Evolutionary conservation across 2,113 vertebrate genomes (phyloP).

Genomic region (Orientallactaga bullata): DNA sequence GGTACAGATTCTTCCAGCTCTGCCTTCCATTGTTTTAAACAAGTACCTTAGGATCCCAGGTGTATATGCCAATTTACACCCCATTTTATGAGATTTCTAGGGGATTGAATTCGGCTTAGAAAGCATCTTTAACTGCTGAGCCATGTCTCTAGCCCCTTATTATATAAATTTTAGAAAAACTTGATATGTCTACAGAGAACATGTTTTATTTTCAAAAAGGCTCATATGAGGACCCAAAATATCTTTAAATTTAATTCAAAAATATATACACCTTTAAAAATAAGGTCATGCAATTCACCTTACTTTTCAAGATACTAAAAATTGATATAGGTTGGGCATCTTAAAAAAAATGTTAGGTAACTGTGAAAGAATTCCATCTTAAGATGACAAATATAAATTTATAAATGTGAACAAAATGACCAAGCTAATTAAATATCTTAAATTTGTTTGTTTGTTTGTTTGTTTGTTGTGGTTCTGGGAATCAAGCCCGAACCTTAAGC

Average conservation of each 20-base stretch:
- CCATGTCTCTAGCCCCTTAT: neutral
- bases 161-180: conserved; percentile 41
- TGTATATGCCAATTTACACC: no score
- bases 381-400: neutral
- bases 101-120: no score
- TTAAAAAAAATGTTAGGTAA: conserved; percentile 50
- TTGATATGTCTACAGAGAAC: conserved; percentile 21
- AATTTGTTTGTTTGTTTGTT: no score
- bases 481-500: neutral
- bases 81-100: no score
- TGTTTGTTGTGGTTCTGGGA: neutral
- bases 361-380: conserved; percentile 50
- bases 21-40: no score
- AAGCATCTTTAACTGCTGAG: no score
- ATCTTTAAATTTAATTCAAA: conserved; percentile 58
- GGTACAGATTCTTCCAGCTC: no score
- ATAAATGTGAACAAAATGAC: conserved; percentile 33
- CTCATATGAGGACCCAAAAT: neutral
- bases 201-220: conserved; percentile 18
- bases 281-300: neutral
- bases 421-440: neutral
- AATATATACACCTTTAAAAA: conserved; percentile 45
- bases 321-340: neutral
- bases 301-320: conserved; percentile 33
- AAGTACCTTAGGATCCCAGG: no score